Conservation (phyloP, 1,140 invertebrate species). For the Ectropis grisescens region DNA sequence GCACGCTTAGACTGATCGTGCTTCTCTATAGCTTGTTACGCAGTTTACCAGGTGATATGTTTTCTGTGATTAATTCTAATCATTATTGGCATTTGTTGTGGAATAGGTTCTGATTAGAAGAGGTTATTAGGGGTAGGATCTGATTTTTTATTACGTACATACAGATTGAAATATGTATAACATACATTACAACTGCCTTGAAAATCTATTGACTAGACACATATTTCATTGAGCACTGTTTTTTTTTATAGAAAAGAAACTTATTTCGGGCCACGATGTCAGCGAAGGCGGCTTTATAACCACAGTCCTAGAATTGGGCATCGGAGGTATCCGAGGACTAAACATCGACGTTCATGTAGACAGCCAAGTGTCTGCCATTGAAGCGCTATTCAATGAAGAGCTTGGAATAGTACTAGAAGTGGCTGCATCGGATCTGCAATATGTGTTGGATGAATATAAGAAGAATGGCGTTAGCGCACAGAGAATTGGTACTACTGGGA, state of each 20-base stretch:
- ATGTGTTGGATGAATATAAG: conserved; percentile 75
- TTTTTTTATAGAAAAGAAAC: conserved; percentile 74
- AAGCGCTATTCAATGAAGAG: conserved; percentile 91
- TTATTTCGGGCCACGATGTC: conserved; percentile 94
- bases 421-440: conserved; percentile 59
- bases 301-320: conserved; percentile 94
- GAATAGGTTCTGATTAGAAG: no score
- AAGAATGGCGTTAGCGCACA: conserved; percentile 74
- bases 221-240: no score
- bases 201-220: no score
- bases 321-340: conserved; percentile 89
- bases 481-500: conserved; percentile 78
- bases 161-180: no score
- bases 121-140: no score
- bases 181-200: no score
- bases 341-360: conserved; percentile 76
- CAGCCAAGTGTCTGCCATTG: conserved; percentile 68
- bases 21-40: no score
- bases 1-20: no score
- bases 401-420: conserved; percentile 94
- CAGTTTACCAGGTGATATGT: no score
- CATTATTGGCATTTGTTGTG: no score
- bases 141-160: no score
- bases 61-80: no score
- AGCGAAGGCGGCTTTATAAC: conserved; percentile 96